Conservation (phyloP, 2,888 invertebrate species). For the Tenthredo amoena region DNA sequence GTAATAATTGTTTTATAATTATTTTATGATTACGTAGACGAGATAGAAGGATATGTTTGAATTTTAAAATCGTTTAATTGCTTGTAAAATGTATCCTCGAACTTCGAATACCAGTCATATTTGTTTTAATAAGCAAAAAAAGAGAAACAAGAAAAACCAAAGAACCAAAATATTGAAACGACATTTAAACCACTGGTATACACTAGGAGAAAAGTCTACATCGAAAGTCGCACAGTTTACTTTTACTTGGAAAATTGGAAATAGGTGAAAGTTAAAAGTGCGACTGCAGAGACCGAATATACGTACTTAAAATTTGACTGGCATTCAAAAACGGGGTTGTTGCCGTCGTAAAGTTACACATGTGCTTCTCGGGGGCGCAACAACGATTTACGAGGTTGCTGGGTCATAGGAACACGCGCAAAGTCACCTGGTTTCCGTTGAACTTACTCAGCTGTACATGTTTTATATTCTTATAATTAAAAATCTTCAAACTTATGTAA, state of each 20-base stretch:
- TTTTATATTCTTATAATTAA: neutral
- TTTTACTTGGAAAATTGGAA: constrained; percentile 12
- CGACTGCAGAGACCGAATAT: constrained; percentile 14
- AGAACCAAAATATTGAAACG: neutral
- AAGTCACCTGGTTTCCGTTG: neutral
- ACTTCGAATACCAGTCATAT: constrained; percentile 47
- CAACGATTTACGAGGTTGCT: constrained; percentile 19
- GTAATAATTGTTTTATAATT: constrained; percentile 25
- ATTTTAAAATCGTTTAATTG: constrained; percentile 52
- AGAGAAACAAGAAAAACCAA: neutral
- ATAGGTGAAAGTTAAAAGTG: neutral
- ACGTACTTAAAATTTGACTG: constrained; percentile 24
- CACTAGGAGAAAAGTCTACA: neutral
- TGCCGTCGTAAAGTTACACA: constrained; percentile 46
- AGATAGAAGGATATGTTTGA: constrained; percentile 53
- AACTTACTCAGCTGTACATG: neutral
- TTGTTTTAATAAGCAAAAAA: neutral
- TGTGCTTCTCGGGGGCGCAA: constrained; percentile 12
- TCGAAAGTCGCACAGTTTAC: neutral
- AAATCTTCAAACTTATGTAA: neutral
- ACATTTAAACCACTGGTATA: neutral
- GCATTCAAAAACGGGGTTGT: constrained; percentile 28
- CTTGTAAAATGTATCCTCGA: constrained; percentile 39
- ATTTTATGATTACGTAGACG: constrained; percentile 47
- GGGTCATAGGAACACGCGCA: constrained; percentile 22